A percentile compares a stretch with the other conserved stretches of the same genome.
These are phyloP conservation scores for Helicoverpa armigera DNA, from an alignment of 1,140 invertebrate genomes.

Conservation along the genomic window DNA sequence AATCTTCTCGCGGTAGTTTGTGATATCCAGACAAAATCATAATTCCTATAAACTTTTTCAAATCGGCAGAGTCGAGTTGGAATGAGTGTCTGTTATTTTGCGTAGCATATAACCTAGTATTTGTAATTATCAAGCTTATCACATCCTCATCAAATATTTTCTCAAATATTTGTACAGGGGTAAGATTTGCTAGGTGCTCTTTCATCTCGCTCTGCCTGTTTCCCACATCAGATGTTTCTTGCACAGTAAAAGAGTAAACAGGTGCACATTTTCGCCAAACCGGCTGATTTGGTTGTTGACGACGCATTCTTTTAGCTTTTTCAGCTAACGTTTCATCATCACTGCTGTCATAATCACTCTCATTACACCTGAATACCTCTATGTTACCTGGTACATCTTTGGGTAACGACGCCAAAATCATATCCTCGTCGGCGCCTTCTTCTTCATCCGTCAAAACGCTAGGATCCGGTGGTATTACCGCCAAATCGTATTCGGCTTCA, in stretches of 20 bases:
- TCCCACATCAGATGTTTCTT: neutral
- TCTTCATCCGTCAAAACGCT: slow-evolving; percentile 60
- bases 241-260: slow-evolving; percentile 29
- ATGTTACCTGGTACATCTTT: slow-evolving; percentile 60
- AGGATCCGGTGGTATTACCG: slow-evolving; percentile 60
- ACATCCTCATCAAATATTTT: slow-evolving; percentile 62
- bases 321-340: slow-evolving; percentile 56
- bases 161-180: slow-evolving; percentile 62
- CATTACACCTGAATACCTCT: slow-evolving; percentile 56
- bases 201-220: too few species aligned
- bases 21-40: slow-evolving; percentile 70
- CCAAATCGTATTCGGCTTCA: slow-evolving; percentile 61
- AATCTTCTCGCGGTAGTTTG: slow-evolving; percentile 61
- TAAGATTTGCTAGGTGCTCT: slow-evolving; percentile 50
- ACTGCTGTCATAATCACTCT: slow-evolving; percentile 56
- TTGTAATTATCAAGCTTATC: slow-evolving; percentile 56
- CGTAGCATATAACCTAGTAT: slow-evolving; percentile 61
- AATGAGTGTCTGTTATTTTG: slow-evolving; percentile 68
- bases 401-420: slow-evolving; percentile 53
- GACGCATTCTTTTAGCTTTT: neutral
- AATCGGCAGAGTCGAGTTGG: slow-evolving; percentile 58
- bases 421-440: slow-evolving; percentile 62
- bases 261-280: slow-evolving; percentile 59
- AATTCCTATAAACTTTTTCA: slow-evolving; percentile 67
- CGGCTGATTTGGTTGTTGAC: slow-evolving; percentile 45